Evolutionary conservation across 2,888 invertebrate species (phyloP).

Genomic region (Drosophila paucipuncta): DNA sequence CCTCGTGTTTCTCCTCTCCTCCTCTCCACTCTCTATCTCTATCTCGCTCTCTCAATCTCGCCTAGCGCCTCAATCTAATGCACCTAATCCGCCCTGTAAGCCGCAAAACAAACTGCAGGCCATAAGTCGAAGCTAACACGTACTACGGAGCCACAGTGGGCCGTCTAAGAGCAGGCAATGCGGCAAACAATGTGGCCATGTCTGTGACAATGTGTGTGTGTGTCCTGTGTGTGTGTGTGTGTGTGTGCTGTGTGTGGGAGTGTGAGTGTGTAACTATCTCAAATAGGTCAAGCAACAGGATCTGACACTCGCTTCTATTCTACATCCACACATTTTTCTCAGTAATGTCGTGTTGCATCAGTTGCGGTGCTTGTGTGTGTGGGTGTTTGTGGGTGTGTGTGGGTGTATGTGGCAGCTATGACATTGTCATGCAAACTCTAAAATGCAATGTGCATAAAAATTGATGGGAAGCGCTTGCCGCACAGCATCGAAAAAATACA

Average conservation of each 20-base stretch:
- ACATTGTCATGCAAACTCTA: constrained; percentile 48
- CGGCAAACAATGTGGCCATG: constrained; percentile 51
- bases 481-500: not conserved
- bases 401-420: constrained; percentile 35
- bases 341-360: not conserved
- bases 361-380: constrained; percentile 1
- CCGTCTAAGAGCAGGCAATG: constrained; percentile 41
- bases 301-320: constrained; percentile 27
- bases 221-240: constrained; percentile 4
- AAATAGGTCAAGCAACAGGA: constrained; percentile 65
- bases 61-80: not conserved
- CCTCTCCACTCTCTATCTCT: too few relatives aligned
- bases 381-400: not conserved
- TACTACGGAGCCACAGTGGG: not conserved
- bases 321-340: not conserved
- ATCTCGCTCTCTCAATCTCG: not conserved
- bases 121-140: constrained; percentile 27
- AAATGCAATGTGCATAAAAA: constrained; percentile 11
- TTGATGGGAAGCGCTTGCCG: not conserved
- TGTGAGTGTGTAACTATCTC: constrained; percentile 1
- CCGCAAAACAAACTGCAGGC: constrained; percentile 28
- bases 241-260: constrained; percentile 3
- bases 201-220: constrained; percentile 20
- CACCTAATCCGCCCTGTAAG: constrained; percentile 10
- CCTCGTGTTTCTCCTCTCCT: constrained; percentile 19